phyloP scores from a whole-genome alignment of 1,140 invertebrate genomes.

The Brachionus calyciflorus region DNA sequence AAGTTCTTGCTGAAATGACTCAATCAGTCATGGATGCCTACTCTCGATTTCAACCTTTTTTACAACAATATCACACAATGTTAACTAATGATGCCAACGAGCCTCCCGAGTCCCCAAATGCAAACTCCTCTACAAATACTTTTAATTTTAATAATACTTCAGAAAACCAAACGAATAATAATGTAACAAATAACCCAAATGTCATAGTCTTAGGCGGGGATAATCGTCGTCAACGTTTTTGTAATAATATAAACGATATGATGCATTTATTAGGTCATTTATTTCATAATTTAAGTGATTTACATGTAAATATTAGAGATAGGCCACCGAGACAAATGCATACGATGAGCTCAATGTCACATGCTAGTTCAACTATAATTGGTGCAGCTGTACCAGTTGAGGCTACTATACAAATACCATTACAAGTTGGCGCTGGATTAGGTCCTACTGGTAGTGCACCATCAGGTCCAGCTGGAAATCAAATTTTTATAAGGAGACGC shows the following conservation, averaged over 20 bases:
- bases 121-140: background rate
- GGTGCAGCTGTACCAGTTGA: conserved; percentile 26
- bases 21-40: conserved; percentile 51
- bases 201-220: conserved; percentile 40
- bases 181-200: background rate
- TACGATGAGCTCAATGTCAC: conserved; percentile 55
- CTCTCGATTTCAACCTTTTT: conserved; percentile 50
- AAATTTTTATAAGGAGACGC: background rate
- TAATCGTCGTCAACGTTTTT: conserved; percentile 64
- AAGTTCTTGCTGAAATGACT: conserved; percentile 50
- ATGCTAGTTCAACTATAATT: conserved; percentile 67
- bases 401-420: conserved; percentile 37
- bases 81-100: conserved; percentile 49
- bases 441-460: background rate
- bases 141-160: conserved; percentile 16
- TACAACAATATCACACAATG: conserved; percentile 50
- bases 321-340: conserved; percentile 70
- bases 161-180: no score
- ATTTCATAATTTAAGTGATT: conserved; percentile 80
- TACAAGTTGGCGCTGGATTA: background rate
- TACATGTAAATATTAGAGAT: conserved; percentile 70
- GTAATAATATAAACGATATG: conserved; percentile 72
- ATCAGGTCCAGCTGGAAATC: background rate
- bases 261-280: conserved; percentile 80
- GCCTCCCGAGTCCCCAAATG: conserved; percentile 14